Base-by-base conservation (phyloP, 2,113 vertebrate genomes). In the Oriolus oriolus region DNA sequence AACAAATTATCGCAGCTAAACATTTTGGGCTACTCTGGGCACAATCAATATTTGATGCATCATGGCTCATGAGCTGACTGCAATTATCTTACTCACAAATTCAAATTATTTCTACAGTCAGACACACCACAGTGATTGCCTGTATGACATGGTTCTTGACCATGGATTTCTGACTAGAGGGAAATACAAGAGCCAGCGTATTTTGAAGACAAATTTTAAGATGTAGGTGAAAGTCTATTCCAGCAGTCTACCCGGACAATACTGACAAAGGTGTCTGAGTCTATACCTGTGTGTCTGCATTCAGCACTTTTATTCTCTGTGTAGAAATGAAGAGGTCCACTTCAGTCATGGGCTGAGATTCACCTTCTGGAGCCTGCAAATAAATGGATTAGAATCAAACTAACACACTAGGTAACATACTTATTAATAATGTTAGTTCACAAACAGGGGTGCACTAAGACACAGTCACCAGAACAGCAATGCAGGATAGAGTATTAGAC, bases 281-380 rank as follows among this genome's bases (percentile, higher is more conserved):
- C 28, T 90, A 61, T 98, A 99, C 99, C 99, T 99, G 99, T 13
- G 99, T 99, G 95, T 99, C 99, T 13, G 99, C 99, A 63, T 99
- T 99, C 94, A 99, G 97, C 15, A 99, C 99, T 99, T 99, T 99
- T 95, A 99, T 99, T 97, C 99, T 99, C 97, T 99, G 99, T 13
- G 99, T 99, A 59, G 99, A 99, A 96, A 99, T 99, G 98, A 99
- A 99, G 96, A 99, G 99, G 89, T 99, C 99, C 96, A 99, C 99
- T 96, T 99, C 99, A 2, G 99, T 99, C 99, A 99, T 98, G 31
- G 99, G 98, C 68, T 99, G 99, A 87, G 98, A 98, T 93, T 99
- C 99, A 4, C 98, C 98, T 97, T 99, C 99, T 54, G 99, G 97
- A 75, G 98, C 98, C 99, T 99, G 89, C 44, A 97, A 97, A 93